phyloP scores from a whole-genome alignment of 2,113 vertebrate species.

The Heterocephalus glaber region DNA sequence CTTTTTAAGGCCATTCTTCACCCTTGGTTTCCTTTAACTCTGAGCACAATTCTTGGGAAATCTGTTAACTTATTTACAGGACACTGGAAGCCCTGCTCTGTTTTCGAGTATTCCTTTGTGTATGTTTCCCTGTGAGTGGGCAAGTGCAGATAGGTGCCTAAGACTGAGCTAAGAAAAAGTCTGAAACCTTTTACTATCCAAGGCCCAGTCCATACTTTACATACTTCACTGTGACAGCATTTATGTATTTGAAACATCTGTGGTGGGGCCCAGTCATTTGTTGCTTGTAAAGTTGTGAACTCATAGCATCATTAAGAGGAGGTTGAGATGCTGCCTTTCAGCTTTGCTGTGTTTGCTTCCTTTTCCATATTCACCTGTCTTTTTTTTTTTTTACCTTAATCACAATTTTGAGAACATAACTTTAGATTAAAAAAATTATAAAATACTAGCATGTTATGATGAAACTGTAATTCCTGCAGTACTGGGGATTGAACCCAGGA shows the following conservation, averaged over 20 bases:
- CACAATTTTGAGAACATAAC: constrained; percentile 1
- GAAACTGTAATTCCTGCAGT: background rate
- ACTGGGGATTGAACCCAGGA: too few relatives aligned
- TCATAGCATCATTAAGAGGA: background rate
- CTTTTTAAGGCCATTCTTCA: constrained; percentile 55
- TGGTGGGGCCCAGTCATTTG: background rate
- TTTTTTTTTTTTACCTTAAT: constrained; percentile 14
- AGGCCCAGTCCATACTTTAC: background rate
- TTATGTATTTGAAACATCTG: background rate
- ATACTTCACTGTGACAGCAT: background rate
- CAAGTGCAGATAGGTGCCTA: background rate
- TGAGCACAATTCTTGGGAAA: constrained; percentile 52
- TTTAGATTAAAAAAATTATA: background rate
- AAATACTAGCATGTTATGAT: background rate
- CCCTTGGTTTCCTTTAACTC: constrained; percentile 51
- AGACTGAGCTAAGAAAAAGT: background rate
- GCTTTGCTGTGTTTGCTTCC: background rate
- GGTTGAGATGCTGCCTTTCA: background rate
- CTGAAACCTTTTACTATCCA: background rate
- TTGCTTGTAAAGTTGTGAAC: background rate
- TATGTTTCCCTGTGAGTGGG: background rate
- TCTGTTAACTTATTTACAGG: constrained; percentile 5
- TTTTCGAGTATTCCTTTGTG: constrained; percentile 13
- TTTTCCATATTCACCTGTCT: background rate
- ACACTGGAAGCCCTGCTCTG: background rate